phyloP scores from a whole-genome alignment of 2,888 invertebrate genomes.

The Tenthredo mesomela region DNA sequence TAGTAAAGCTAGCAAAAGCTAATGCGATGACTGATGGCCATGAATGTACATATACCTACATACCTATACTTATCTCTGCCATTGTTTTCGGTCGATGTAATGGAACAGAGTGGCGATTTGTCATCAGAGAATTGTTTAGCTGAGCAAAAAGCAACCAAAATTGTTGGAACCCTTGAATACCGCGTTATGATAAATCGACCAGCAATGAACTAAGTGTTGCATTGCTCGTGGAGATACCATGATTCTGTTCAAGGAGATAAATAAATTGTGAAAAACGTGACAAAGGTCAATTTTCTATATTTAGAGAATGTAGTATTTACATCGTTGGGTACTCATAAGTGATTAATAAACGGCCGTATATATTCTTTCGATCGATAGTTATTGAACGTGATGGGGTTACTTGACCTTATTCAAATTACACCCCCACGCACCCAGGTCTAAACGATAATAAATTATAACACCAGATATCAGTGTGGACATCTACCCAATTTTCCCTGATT shows the following conservation, averaged over 20 bases:
- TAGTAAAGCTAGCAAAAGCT: constrained; percentile 16
- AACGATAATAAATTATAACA: neutral
- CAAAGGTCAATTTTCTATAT: neutral
- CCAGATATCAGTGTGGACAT: neutral
- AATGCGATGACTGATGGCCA: constrained; percentile 12
- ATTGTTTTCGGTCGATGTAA: constrained; percentile 5
- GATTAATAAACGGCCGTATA: neutral
- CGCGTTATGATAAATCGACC: neutral
- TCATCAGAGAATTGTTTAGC: constrained; percentile 24
- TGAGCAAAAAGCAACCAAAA: neutral
- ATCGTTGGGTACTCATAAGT: neutral
- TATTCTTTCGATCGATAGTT: neutral
- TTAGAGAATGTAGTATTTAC: neutral
- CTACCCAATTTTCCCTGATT: neutral
- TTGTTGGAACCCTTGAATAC: neutral
- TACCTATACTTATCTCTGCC: neutral
- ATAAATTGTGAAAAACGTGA: neutral
- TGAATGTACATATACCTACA: neutral
- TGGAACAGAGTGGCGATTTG: constrained; percentile 24
- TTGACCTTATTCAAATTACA: constrained; percentile 1
- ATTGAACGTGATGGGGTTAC: neutral
- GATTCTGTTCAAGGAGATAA: neutral
- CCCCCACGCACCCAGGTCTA: neutral
- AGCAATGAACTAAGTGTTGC: neutral
- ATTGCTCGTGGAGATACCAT: neutral